Evolutionary conservation across 1,140 invertebrate species (phyloP).

Genomic region (Achroia grisella): DNA sequence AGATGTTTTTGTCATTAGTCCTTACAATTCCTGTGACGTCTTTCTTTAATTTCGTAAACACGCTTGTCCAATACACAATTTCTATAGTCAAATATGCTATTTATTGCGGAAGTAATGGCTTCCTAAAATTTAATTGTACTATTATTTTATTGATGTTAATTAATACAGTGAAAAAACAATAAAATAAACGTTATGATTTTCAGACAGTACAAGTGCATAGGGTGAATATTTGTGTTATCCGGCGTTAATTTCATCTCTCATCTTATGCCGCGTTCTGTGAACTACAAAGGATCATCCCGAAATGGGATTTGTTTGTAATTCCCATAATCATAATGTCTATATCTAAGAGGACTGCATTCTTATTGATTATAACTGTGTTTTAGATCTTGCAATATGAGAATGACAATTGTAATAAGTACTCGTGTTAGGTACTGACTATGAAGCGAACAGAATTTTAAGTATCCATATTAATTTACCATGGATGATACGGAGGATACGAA

Average conservation of each 20-base stretch:
- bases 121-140: conserved; percentile 70
- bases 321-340: conserved; percentile 1
- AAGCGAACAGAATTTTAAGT: conserved; percentile 16
- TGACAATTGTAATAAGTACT: conserved; percentile 7
- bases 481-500: conserved; percentile 42
- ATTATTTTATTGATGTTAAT: conserved; percentile 43
- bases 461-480: conserved; percentile 34
- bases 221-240: conserved; percentile 48
- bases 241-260: conserved; percentile 31
- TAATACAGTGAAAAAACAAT: conserved; percentile 19
- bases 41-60: conserved; percentile 73
- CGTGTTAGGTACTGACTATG: conserved; percentile 9
- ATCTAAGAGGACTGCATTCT: too few relatives aligned
- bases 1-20: conserved; percentile 25
- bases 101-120: conserved; percentile 75
- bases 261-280: conserved; percentile 41
- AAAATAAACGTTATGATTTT: conserved; percentile 16
- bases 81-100: conserved; percentile 70
- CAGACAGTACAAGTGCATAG: conserved; percentile 21
- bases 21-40: conserved; percentile 41
- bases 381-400: neutral
- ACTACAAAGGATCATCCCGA: conserved; percentile 44
- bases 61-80: conserved; percentile 71
- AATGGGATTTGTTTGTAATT: conserved; percentile 24
- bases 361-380: conserved; percentile 8